Evolutionary conservation across 2,113 vertebrate genomes (phyloP).

Genomic region (Centrocercus urophasianus): DNA sequence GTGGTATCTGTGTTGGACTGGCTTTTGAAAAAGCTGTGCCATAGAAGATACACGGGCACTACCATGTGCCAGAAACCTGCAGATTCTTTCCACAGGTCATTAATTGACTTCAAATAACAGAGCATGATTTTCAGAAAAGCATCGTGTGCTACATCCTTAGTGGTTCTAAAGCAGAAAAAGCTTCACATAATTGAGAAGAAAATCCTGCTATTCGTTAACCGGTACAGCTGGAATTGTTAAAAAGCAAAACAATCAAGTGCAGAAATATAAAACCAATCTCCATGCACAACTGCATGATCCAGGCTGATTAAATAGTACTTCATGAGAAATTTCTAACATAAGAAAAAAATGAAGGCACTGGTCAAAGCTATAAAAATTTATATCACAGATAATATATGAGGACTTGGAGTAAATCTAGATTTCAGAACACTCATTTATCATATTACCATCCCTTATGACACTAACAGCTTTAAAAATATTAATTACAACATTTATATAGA

Average conservation of each 20-base stretch:
- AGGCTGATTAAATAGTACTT: background rate
- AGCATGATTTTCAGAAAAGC: background rate
- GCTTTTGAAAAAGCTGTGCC: background rate
- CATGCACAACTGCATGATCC: background rate
- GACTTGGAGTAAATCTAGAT: background rate
- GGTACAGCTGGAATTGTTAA: background rate
- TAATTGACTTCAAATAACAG: background rate
- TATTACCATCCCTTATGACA: background rate
- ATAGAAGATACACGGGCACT: background rate
- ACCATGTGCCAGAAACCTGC: background rate
- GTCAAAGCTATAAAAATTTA: background rate
- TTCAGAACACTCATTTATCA: background rate
- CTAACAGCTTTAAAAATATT: slow-evolving; percentile 17
- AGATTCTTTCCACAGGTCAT: background rate
- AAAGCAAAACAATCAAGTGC: background rate
- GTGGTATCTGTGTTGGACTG: background rate
- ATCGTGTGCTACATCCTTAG: background rate
- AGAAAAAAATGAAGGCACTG: background rate
- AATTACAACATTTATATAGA: background rate
- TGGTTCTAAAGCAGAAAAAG: background rate
- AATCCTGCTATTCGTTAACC: background rate
- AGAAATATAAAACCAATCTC: background rate
- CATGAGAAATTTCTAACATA: background rate
- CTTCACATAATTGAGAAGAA: background rate
- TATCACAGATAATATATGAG: background rate